Evolutionary conservation across 2,113 vertebrate species (phyloP).

Genomic region (Melanostigma gelatinosum): DNA sequence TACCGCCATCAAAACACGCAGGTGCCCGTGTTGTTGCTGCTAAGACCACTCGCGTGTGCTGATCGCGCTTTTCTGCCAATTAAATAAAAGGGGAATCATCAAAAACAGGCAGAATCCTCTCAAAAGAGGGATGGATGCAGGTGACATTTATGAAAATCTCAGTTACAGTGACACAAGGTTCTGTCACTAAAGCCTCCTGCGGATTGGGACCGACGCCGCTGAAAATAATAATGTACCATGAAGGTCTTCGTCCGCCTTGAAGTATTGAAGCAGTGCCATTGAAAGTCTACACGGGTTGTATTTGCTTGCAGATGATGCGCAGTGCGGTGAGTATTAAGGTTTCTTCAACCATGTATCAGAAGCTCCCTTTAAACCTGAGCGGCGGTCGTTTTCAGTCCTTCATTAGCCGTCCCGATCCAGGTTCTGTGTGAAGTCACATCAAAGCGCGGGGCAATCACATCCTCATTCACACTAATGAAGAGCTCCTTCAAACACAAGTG

Average conservation of each 20-base stretch:
- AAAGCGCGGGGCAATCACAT: slow-evolving; percentile 78
- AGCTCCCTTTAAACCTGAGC: slow-evolving; percentile 73
- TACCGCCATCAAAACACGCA: slow-evolving; percentile 80
- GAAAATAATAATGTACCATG: background rate
- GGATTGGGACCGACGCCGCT: background rate
- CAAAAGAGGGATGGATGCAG: background rate
- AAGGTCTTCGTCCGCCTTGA: slow-evolving; percentile 6
- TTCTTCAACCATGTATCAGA: slow-evolving; percentile 77
- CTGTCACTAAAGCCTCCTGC: background rate
- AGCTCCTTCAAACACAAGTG: slow-evolving; percentile 76
- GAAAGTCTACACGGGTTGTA: background rate
- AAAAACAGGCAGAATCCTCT: slow-evolving; percentile 25
- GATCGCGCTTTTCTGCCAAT: slow-evolving; percentile 16
- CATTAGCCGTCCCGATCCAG: slow-evolving; percentile 77
- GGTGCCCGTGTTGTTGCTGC: slow-evolving; percentile 70
- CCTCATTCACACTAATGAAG: slow-evolving; percentile 74
- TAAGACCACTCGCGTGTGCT: slow-evolving; percentile 42
- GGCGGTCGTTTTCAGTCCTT: slow-evolving; percentile 72
- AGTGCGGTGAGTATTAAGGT: slow-evolving; percentile 47
- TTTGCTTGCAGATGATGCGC: background rate
- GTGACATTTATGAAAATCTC: background rate
- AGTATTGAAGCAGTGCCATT: slow-evolving; percentile 8
- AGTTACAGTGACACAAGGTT: background rate
- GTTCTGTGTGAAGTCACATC: slow-evolving; percentile 84
- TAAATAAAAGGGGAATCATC: background rate